phyloP scores from a whole-genome alignment of 1,140 invertebrate genomes.

The Ostrea edulis region DNA sequence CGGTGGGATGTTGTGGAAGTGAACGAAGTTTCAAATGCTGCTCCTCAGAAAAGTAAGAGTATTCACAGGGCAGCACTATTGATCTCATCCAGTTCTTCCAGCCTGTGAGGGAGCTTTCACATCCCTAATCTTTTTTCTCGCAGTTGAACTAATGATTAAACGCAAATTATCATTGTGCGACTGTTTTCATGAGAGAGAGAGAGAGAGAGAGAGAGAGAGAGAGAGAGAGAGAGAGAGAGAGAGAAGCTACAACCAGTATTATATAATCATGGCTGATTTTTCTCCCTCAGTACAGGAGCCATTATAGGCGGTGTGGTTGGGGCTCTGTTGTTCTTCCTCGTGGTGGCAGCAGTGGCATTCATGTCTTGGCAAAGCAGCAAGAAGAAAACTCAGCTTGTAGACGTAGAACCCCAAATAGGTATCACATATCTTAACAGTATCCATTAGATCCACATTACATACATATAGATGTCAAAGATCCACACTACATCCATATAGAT shows the following conservation, averaged over 20 bases:
- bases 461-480: too few species aligned
- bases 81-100: background rate
- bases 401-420: conserved; percentile 16
- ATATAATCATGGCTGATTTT: background rate
- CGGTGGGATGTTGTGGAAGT: background rate
- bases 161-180: too few species aligned
- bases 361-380: conserved; percentile 10
- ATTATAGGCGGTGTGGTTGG: conserved; percentile 1
- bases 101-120: too few species aligned
- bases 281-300: background rate
- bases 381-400: background rate
- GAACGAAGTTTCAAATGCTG: conserved; percentile 12
- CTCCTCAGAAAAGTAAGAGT: conserved; percentile 2
- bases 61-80: background rate
- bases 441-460: too few species aligned
- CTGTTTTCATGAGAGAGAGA: too few species aligned
- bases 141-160: too few species aligned
- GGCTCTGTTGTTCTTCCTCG: background rate
- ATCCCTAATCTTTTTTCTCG: too few species aligned
- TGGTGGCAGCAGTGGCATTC: background rate
- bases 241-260: too few species aligned
- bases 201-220: too few species aligned
- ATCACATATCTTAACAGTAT: background rate
- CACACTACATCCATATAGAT: too few species aligned
- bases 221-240: too few species aligned